Conservation (phyloP, 2,888 invertebrate genomes). For the Silvanus unidentatus region DNA sequence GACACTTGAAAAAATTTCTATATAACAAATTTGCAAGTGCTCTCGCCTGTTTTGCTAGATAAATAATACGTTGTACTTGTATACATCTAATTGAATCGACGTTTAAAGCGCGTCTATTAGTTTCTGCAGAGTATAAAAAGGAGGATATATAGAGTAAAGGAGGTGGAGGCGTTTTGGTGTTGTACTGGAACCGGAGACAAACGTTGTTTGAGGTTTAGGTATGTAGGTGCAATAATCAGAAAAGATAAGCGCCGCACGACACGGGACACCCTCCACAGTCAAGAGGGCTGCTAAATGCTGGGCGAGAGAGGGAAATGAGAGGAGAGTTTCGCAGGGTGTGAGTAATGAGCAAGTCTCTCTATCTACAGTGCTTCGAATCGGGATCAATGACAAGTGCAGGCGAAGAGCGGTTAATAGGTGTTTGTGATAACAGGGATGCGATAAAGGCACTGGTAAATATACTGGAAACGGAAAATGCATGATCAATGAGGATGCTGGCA, state of each 20-base stretch:
- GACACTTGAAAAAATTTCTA: conserved; percentile 3
- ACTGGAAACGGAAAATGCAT: conserved; percentile 48
- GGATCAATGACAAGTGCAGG: conserved; percentile 48
- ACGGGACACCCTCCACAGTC: conserved; percentile 30
- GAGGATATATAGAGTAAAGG: not conserved
- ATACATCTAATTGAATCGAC: not conserved
- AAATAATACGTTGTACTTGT: too few relatives aligned
- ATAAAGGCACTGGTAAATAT: conserved; percentile 45
- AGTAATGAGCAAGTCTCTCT: conserved; percentile 46
- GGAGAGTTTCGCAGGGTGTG: conserved; percentile 36
- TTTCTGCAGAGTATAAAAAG: not conserved
- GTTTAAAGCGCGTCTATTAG: not conserved
- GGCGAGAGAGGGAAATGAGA: conserved; percentile 37
- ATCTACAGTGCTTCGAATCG: conserved; percentile 40
- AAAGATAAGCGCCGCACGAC: conserved; percentile 38
- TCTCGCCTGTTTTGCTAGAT: too few relatives aligned
- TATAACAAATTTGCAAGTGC: conserved; percentile 5
- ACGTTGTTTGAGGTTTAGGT: conserved; percentile 27
- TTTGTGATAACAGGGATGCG: conserved; percentile 44
- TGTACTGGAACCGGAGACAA: not conserved
- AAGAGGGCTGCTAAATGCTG: conserved; percentile 35
- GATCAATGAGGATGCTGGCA: conserved; percentile 45
- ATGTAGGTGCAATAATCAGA: conserved; percentile 31
- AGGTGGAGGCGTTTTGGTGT: not conserved
- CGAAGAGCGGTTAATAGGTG: conserved; percentile 35